phyloP scores from a whole-genome alignment of 1,140 invertebrate species.

The Meloidogyne chitwoodi region DNA sequence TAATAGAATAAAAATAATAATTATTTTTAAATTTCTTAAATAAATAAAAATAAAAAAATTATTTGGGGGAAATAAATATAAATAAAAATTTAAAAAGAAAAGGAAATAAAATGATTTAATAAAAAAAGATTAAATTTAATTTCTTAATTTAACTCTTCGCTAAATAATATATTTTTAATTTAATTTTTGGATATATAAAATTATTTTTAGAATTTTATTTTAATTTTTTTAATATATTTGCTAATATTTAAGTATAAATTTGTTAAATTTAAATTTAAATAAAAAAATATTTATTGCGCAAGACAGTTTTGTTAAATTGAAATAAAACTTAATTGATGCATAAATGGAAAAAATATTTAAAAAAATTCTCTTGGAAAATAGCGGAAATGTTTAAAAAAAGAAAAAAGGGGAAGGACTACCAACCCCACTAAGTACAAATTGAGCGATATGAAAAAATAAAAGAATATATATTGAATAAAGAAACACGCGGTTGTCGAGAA shows the following conservation, averaged over 20 bases:
- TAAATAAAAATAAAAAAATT: too few relatives aligned
- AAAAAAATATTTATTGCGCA: not conserved
- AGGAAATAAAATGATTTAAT: not conserved
- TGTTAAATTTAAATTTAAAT: not conserved
- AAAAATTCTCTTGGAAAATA: not conserved
- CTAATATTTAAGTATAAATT: not conserved
- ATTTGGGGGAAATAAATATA: too few relatives aligned
- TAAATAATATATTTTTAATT: not conserved
- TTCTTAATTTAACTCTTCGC: too few relatives aligned
- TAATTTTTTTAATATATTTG: not conserved
- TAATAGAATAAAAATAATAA: too few relatives aligned
- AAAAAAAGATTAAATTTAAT: not conserved
- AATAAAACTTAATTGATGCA: slow-evolving; percentile 3
- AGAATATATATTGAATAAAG: not conserved
- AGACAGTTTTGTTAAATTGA: not conserved
- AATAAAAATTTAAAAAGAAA: too few relatives aligned
- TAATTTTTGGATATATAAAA: not conserved
- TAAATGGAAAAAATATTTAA: not conserved
- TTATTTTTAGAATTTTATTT: not conserved
- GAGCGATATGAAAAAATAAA: not conserved
- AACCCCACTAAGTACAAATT: not conserved
- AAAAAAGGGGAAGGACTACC: not conserved
- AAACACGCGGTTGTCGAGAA: not conserved
- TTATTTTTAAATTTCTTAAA: too few relatives aligned
- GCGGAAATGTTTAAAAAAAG: not conserved